These are phyloP conservation scores for Apoderus coryli DNA, from an alignment of 2,888 invertebrate species.

Conservation along the genomic window DNA sequence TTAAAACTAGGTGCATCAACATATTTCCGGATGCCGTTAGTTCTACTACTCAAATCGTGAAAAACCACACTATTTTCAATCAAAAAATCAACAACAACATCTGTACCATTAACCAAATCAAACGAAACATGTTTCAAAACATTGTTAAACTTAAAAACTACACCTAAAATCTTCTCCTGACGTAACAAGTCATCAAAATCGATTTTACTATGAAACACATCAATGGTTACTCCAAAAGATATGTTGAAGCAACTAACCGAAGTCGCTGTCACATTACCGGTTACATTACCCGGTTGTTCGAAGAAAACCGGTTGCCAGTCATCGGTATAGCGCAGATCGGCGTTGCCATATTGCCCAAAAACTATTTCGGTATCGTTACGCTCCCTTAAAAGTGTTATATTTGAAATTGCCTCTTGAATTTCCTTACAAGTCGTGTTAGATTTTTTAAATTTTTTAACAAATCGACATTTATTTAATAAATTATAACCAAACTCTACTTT, in stretches of 20 bases:
- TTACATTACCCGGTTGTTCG: too few relatives aligned
- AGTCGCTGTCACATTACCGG: too few relatives aligned
- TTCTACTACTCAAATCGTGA: conserved; percentile 36
- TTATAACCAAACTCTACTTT: conserved; percentile 31
- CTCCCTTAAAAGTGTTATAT: too few relatives aligned
- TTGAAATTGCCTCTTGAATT: conserved; percentile 26
- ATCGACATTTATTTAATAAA: too few relatives aligned
- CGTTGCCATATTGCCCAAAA: conserved; percentile 37
- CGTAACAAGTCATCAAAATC: conserved; percentile 24
- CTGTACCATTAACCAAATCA: conserved; percentile 13
- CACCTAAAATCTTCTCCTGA: conserved; percentile 29
- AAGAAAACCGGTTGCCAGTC: conserved; percentile 38
- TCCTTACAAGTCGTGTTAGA: too few relatives aligned
- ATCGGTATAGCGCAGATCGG: conserved; percentile 27
- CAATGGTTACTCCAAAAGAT: conserved; percentile 27
- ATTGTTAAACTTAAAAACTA: conserved; percentile 20
- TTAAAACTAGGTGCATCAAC: conserved; percentile 41
- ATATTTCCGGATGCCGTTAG: conserved; percentile 32
- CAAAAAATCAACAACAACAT: conserved; percentile 17
- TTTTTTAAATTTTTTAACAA: too few relatives aligned
- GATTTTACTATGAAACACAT: conserved; percentile 35
- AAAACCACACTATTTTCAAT: conserved; percentile 25
- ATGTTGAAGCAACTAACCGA: conserved; percentile 32
- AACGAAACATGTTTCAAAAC: conserved; percentile 15
- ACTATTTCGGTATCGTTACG: too few relatives aligned